Evolutionary conservation across 2,888 invertebrate genomes (phyloP), one percentile per base, ranked within the genome.

Genomic region (Petrophora chlorosata): DNA sequence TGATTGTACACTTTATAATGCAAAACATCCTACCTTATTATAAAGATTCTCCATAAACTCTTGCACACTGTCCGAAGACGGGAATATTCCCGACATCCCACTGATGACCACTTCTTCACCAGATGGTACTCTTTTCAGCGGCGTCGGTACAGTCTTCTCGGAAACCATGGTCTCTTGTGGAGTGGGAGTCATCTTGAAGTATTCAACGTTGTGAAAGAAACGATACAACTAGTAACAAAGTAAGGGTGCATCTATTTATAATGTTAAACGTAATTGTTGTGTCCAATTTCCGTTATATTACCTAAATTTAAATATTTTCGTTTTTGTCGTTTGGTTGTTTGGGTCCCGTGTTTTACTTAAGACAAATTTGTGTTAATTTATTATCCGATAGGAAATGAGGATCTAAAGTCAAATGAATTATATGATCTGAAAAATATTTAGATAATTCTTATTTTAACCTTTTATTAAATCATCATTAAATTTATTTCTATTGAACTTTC

Each of bases 21-120:
- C n/a, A n/a, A n/a, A n/a, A n/a, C n/a, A n/a, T n/a, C n/a, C n/a
- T 35, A 59, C 91, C 85, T 90, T 89, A 61, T 92, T 91, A 23
- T 92, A 92, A 5, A 95, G 86, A 73, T 94, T 92, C 33, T 93
- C 85, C 55, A 76, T 79, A 50, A 94, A 94, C 70, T 94, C 92
- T 25, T 84, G 76, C 34, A 94, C 84, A 73, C 92, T 94, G 35
- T 91, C 89, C 0, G 93, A 93, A 61, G 92, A 92, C 0, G 95
- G 95, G 63, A 94, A 93, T 50, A 93, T 83, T 13, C 92, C 92
- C 0, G 92, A 77, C 67, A 93, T 91, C 16, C 93, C 93, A 34
- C 90, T 83, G 44, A 93, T 92, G 9, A 92, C 92, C 46, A 93
- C 83, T 57, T 90, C 88, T 55, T 92, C 91, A 8, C 23, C 91